These are phyloP conservation scores for Dasypus novemcinctus DNA, from an alignment of 2,113 vertebrate genomes.

Conservation along the genomic window DNA sequence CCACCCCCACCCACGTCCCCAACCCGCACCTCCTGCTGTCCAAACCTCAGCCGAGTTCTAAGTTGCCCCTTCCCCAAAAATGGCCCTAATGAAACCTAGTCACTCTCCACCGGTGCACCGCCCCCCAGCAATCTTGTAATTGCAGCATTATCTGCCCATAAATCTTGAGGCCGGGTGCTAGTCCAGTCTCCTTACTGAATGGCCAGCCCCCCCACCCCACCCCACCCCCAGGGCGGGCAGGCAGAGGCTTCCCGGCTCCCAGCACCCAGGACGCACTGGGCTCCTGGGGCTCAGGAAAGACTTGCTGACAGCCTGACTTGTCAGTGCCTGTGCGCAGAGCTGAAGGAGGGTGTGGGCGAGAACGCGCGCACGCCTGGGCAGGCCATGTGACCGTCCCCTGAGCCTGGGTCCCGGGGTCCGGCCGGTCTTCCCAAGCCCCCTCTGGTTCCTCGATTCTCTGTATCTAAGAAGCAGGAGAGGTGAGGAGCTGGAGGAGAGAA, in stretches of 20 bases:
- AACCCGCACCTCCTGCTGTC: background rate
- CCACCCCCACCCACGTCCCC: background rate
- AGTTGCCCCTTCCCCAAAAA: background rate
- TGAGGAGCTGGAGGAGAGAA: background rate
- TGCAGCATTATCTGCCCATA: background rate
- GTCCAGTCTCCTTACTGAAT: background rate
- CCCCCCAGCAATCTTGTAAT: background rate
- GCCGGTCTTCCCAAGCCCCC: background rate
- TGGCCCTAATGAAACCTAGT: background rate
- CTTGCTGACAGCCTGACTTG: conserved; percentile 35
- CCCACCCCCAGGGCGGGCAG: background rate
- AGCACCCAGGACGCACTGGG: background rate
- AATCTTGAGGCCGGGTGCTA: background rate
- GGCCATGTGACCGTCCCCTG: background rate
- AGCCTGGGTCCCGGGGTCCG: background rate
- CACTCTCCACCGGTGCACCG: background rate
- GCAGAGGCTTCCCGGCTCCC: background rate
- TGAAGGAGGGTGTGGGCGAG: background rate
- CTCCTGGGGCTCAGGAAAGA: background rate
- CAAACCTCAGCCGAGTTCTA: background rate
- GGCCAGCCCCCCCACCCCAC: background rate
- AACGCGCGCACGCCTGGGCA: background rate
- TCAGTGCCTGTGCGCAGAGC: conserved; percentile 41
- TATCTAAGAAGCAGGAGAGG: conserved; percentile 22
- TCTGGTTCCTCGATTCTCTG: background rate